A percentile compares a stretch with the other conserved stretches of the same genome.
These are phyloP conservation scores for Tetanocera ferruginea DNA, from an alignment of 2,888 invertebrate species.

Conservation along the genomic window DNA sequence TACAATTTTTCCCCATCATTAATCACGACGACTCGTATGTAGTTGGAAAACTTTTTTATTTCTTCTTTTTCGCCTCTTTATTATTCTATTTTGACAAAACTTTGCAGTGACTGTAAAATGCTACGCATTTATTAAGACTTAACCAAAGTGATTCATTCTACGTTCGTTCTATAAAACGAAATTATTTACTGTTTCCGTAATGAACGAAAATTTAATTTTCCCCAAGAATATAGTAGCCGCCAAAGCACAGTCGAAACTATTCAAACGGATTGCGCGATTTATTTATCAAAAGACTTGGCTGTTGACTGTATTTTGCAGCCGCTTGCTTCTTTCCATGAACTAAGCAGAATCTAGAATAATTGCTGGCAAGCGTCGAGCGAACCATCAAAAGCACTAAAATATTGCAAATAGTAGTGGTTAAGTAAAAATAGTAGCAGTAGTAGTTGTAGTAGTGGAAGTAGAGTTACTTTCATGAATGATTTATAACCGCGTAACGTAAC, in stretches of 20 bases:
- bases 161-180: not conserved
- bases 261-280: not conserved
- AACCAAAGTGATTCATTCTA: too few relatives aligned
- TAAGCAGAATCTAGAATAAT: not conserved
- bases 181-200: not conserved
- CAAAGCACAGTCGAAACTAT: not conserved
- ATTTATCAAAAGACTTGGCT: constrained; percentile 12
- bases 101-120: too few relatives aligned
- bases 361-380: not conserved
- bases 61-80: too few relatives aligned
- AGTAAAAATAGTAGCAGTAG: not conserved
- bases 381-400: not conserved
- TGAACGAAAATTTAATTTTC: constrained; percentile 14
- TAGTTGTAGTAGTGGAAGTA: not conserved
- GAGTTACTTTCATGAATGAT: not conserved
- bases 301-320: not conserved
- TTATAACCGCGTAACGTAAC: not conserved
- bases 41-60: too few relatives aligned
- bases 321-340: not conserved
- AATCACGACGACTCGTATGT: too few relatives aligned
- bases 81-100: too few relatives aligned
- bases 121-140: too few relatives aligned
- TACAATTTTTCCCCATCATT: too few relatives aligned
- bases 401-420: constrained; percentile 8
- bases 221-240: not conserved